Evolutionary conservation across 2,888 invertebrate genomes (phyloP), one percentile per base, ranked within the genome.

Genomic region (Cantharis rufa): DNA sequence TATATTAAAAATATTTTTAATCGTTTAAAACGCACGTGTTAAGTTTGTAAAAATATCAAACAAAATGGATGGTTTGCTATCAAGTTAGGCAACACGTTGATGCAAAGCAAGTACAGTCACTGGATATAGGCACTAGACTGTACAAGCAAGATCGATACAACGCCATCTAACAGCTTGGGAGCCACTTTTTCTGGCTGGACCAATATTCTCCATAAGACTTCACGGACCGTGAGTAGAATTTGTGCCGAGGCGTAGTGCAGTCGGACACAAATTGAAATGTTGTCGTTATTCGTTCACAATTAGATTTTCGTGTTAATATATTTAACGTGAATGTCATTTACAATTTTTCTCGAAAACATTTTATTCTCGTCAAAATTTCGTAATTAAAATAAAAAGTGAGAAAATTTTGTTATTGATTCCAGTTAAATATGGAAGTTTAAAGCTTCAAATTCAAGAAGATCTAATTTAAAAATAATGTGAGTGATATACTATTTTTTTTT

Each of bases 221-320:
- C n/a, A n/a, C n/a, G n/a, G n/a, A n/a, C n/a, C n/a, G n/a, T n/a
- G n/a, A n/a, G n/a, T n/a, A n/a, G 83, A 83, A 84, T 86, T 85
- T 84, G 84, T 81, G 83, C 86, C 85, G 85, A 86, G 86, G 86
- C 86, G 71, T 74, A 76, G 84, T 82, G 86, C 86, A 86, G 86
- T 86, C 86, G 86, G 85, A 83, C 82, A 82, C 84, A 84, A 81
- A 81, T 66, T 24, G 18, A 66, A 66, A 66, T 66, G 24, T 66
- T 66, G 16, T 48, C 48, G 48, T 48, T 48, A 48, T 48, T 48
- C 48, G 48, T 48, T 48, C 48, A 48, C 48, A 48, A 48, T 48
- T 48, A 48, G 48, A 48, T 48, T 48, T 48, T 48, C 48, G 48
- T 48, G 48, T 48, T n/a, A 48, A 48, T 48, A 13, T 7, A 48